Conservation (phyloP, 2,113 vertebrate species). For the Sinosuthora webbiana region DNA sequence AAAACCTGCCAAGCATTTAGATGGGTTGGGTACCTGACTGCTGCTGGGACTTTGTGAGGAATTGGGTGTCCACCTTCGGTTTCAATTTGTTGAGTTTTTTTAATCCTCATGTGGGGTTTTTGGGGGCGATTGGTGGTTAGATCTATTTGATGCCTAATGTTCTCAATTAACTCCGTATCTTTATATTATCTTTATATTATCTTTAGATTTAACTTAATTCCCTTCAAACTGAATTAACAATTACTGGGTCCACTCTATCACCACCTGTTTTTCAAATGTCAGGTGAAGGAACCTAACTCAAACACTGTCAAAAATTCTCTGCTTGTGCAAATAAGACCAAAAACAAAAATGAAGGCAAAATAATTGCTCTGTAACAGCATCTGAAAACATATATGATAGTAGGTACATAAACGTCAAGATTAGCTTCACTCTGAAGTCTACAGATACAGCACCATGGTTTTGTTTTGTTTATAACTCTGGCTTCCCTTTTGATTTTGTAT, state of each 20-base stretch:
- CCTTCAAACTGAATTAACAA: background rate
- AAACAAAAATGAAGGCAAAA: constrained; percentile 12
- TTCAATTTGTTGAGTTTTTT: background rate
- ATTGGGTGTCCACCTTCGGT: too few species aligned
- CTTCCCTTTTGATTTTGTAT: constrained; percentile 9
- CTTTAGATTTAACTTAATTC: background rate
- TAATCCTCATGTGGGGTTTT: background rate
- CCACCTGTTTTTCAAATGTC: background rate
- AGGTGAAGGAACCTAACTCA: background rate
- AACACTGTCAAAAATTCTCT: background rate
- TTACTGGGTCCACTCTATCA: background rate
- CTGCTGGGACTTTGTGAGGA: background rate
- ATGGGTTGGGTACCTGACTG: background rate
- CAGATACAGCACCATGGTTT: constrained; percentile 15
- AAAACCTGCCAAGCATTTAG: background rate
- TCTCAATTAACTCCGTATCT: background rate
- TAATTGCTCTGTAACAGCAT: background rate
- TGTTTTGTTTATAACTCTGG: background rate
- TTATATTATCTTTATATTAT: background rate
- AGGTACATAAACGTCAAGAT: background rate
- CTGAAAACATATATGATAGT: background rate
- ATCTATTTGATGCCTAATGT: background rate
- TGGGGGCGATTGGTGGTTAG: fast-evolving
- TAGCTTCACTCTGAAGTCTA: background rate
- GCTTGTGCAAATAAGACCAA: background rate